Evolutionary conservation across 2,797 vertebrate species (phyloP).

Genomic region (Calcarius lapponicus): DNA sequence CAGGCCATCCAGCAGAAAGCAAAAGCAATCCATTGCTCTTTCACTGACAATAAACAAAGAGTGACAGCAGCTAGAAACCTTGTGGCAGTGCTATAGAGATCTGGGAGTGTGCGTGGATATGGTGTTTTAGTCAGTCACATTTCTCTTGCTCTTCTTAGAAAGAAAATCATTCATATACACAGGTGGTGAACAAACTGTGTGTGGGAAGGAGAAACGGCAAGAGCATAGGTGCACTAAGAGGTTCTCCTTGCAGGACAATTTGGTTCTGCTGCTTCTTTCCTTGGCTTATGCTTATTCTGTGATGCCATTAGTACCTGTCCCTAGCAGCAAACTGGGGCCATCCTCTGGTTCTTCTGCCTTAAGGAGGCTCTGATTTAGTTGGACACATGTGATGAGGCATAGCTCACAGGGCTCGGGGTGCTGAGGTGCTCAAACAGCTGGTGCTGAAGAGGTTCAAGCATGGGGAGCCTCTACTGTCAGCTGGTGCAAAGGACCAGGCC

Average conservation of each 20-base stretch:
- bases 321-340: background rate
- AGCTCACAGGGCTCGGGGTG: background rate
- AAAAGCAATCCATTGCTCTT: slow-evolving; percentile 49
- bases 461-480: background rate
- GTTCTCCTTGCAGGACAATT: background rate
- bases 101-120: background rate
- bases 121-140: background rate
- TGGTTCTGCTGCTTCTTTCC: background rate
- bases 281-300: background rate
- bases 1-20: slow-evolving; percentile 53
- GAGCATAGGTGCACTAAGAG: background rate
- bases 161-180: background rate
- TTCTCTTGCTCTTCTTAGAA: background rate
- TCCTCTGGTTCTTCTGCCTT: background rate
- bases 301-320: background rate
- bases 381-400: rapidly evolving
- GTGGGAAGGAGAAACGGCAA: background rate
- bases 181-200: background rate
- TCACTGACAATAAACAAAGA: slow-evolving; percentile 18
- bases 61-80: slow-evolving; percentile 41
- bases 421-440: background rate
- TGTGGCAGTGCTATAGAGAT: background rate
- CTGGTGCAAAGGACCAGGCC: background rate
- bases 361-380: background rate
- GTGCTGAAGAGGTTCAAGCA: background rate